These are phyloP conservation scores for Lagodon rhomboides DNA, from an alignment of 2,797 vertebrate species.

Conservation along the genomic window DNA sequence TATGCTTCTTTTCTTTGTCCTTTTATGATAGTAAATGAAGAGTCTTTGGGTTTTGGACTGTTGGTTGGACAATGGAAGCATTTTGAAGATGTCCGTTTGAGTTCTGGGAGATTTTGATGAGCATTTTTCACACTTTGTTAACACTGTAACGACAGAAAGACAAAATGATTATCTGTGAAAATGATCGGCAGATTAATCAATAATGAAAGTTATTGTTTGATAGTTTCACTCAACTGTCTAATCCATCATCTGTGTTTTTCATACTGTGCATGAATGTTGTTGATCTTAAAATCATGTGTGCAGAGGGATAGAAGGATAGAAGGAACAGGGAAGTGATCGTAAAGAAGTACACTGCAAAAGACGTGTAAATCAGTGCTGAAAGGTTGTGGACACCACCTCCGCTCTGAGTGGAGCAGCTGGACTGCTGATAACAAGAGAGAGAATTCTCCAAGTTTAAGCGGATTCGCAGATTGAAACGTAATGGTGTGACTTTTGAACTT, in stretches of 20 bases:
- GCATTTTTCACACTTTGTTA: no score
- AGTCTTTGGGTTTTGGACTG: no score
- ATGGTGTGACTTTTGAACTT: neutral
- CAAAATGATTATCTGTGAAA: no score
- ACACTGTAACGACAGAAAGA: no score
- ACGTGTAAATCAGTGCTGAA: neutral
- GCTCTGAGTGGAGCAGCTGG: neutral
- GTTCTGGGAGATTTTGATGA: no score
- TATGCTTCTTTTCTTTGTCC: no score
- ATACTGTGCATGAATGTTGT: neutral
- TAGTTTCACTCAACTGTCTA: neutral
- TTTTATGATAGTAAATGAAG: no score
- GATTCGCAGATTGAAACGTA: neutral
- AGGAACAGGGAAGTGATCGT: neutral
- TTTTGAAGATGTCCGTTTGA: no score
- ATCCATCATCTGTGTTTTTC: neutral
- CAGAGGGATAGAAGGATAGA: constrained; percentile 24
- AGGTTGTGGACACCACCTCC: neutral
- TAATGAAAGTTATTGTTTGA: no score
- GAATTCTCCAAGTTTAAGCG: neutral
- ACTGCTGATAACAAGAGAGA: neutral
- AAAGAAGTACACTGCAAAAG: neutral
- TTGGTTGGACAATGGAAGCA: no score
- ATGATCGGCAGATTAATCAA: no score
- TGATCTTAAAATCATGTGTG: neutral